These are phyloP conservation scores for Trissolcus japonicus DNA, from an alignment of 2,888 invertebrate genomes.

Conservation along the genomic window DNA sequence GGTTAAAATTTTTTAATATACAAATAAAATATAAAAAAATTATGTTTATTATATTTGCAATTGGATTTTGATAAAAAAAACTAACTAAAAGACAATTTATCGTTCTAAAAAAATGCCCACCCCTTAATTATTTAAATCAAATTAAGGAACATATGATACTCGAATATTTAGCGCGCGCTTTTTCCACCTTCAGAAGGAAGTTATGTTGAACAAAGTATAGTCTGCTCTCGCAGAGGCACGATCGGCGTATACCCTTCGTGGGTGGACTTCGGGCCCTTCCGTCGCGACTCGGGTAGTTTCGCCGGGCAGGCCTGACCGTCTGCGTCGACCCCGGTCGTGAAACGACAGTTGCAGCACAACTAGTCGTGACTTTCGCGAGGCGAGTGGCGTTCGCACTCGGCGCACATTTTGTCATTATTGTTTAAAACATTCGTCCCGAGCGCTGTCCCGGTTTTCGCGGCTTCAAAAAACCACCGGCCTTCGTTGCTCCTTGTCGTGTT, in stretches of 20 bases:
- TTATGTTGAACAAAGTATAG: conserved; percentile 33
- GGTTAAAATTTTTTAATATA: too few species aligned
- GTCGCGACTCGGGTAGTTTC: conserved; percentile 59
- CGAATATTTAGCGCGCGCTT: conserved; percentile 33
- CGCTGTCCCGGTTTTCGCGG: conserved; percentile 14
- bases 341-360: conserved; percentile 73
- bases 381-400: conserved; percentile 62
- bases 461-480: neutral
- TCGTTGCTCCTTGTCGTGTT: neutral
- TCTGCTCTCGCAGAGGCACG: conserved; percentile 10
- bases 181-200: conserved; percentile 21
- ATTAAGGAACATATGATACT: conserved; percentile 27
- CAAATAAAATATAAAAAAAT: too few species aligned
- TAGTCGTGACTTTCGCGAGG: conserved; percentile 72
- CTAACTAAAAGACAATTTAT: too few species aligned
- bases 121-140: conserved; percentile 1
- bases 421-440: too few species aligned
- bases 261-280: conserved; percentile 62
- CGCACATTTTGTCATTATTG: conserved; percentile 37
- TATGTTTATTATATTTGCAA: too few species aligned
- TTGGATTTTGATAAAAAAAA: too few species aligned
- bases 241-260: conserved; percentile 56
- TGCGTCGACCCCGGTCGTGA: conserved; percentile 69
- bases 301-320: conserved; percentile 61
- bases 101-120: too few species aligned